Conservation (phyloP, 2,797 vertebrate species). For the Lutjanus campechanus region DNA sequence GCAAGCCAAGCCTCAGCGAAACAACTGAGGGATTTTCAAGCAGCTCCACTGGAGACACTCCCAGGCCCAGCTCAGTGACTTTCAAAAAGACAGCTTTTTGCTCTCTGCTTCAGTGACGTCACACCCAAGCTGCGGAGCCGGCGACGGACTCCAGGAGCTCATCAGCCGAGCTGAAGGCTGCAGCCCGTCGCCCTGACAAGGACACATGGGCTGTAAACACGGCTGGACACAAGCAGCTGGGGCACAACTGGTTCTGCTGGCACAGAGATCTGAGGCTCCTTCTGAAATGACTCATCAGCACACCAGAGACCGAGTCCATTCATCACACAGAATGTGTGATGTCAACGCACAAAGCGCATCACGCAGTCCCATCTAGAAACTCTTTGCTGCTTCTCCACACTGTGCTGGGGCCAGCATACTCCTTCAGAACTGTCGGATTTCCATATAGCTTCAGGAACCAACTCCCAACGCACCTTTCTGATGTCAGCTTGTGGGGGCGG, state of each 20-base stretch:
- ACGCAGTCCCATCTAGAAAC: not conserved
- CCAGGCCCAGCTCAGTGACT: conserved; percentile 6
- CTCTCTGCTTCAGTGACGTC: conserved; percentile 19
- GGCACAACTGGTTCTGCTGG: conserved; percentile 22
- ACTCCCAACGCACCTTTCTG: not conserved
- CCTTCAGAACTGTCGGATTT: not conserved
- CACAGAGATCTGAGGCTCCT: conserved; percentile 28
- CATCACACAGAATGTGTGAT: conserved; percentile 26
- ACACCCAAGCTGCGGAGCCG: conserved; percentile 6
- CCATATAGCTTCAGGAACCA: not conserved
- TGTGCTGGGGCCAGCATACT: not conserved
- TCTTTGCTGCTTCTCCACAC: not conserved
- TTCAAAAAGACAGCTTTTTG: conserved; percentile 17
- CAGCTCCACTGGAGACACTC: conserved; percentile 29
- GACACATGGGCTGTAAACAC: conserved; percentile 49
- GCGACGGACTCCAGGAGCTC: conserved; percentile 23
- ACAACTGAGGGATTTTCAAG: conserved; percentile 39
- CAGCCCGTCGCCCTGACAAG: conserved; percentile 50
- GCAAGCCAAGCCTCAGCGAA: conserved; percentile 27
- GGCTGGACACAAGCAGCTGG: conserved; percentile 13
- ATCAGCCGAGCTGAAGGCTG: conserved; percentile 33
- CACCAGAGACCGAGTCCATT: conserved; percentile 70
- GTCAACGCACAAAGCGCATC: conserved; percentile 15
- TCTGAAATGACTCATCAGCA: conserved; percentile 73
- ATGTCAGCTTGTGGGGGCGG: not conserved